phyloP scores from a whole-genome alignment of 2,797 vertebrate species.

The Peromyscus eremicus region DNA sequence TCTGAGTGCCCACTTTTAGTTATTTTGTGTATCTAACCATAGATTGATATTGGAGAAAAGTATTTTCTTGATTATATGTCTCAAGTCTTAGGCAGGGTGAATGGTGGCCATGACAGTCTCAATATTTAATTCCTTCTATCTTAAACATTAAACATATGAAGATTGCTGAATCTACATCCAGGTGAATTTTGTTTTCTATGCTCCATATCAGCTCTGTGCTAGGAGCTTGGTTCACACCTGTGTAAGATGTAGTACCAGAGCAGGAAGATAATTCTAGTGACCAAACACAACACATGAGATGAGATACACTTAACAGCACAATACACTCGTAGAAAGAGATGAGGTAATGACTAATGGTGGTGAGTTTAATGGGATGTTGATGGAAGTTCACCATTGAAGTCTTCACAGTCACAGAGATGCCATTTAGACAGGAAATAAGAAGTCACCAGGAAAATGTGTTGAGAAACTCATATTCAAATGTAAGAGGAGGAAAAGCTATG shows the following conservation, averaged over 20 bases:
- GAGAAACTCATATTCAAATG: constrained; percentile 26
- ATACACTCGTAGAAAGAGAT: neutral
- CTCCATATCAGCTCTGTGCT: neutral
- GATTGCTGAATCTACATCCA: neutral
- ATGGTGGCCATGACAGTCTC: neutral
- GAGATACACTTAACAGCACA: neutral
- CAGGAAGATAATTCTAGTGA: neutral
- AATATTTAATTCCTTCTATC: neutral
- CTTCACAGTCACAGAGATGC: neutral
- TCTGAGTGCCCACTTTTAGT: neutral
- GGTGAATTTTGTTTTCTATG: neutral
- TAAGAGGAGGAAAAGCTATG: neutral
- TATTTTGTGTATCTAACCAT: neutral
- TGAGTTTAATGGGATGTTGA: neutral
- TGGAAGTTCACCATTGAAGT: neutral
- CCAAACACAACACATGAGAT: neutral
- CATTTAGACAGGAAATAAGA: neutral
- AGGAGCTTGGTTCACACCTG: neutral
- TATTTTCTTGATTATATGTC: neutral
- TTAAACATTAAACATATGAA: constrained; percentile 4
- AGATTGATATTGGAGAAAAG: neutral
- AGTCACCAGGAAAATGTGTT: constrained; percentile 10
- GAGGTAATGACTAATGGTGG: neutral
- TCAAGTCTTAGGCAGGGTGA: neutral
- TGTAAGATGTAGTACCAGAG: neutral